Evolutionary conservation across 2,888 invertebrate species (phyloP).

Genomic region (Scaptomyza polygonia): DNA sequence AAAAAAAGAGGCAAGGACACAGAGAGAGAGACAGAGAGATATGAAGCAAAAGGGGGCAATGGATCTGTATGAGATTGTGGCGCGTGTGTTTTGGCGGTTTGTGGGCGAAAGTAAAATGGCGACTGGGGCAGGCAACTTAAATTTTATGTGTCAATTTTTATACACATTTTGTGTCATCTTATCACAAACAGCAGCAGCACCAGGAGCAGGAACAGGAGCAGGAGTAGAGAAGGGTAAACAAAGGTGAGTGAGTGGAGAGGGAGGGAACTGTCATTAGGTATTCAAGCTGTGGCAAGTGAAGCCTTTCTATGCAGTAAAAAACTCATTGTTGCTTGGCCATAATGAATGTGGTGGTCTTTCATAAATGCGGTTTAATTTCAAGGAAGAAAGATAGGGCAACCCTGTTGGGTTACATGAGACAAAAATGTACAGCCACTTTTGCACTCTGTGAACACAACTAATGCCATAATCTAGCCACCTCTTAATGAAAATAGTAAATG

Average conservation of each 20-base stretch:
- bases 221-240: neutral
- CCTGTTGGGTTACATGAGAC: conserved; percentile 10
- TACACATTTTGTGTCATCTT: conserved; percentile 57
- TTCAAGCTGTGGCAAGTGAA: conserved; percentile 57
- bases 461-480: conserved; percentile 43
- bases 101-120: conserved; percentile 66
- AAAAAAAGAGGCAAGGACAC: neutral
- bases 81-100: conserved; percentile 68
- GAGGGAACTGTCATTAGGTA: conserved; percentile 41
- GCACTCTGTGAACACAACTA: too few relatives aligned
- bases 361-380: too few relatives aligned
- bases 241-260: neutral
- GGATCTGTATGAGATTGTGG: conserved; percentile 12
- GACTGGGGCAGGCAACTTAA: conserved; percentile 50
- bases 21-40: neutral
- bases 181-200: conserved; percentile 37
- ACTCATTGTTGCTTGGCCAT: conserved; percentile 49
- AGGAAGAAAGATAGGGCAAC: conserved; percentile 18
- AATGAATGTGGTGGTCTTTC: conserved; percentile 56
- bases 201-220: neutral
- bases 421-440: too few relatives aligned
- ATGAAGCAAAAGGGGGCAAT: conserved; percentile 6
- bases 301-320: conserved; percentile 42
- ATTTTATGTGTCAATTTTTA: conserved; percentile 72
- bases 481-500: conserved; percentile 7